Conservation (phyloP, 2,797 vertebrate genomes). For the Dicrostonyx torquatus region DNA sequence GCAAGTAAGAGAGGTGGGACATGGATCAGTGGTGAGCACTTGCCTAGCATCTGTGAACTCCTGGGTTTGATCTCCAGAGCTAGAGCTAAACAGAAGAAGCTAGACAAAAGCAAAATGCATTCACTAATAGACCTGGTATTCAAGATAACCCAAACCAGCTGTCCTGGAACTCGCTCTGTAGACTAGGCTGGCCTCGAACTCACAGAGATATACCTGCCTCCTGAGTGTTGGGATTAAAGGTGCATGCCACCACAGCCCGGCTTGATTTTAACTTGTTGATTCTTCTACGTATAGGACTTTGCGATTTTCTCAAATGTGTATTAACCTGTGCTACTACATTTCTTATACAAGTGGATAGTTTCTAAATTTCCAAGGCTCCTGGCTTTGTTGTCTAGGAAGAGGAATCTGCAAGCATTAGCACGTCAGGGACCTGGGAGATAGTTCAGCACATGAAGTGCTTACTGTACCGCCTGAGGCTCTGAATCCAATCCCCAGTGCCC, state of each 20-base stretch:
- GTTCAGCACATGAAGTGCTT: background rate
- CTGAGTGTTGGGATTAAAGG: too few species aligned
- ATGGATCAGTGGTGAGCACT: background rate
- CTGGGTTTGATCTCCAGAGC: background rate
- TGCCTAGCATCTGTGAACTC: background rate
- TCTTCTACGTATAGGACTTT: background rate
- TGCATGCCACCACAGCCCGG: background rate
- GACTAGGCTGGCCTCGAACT: too few species aligned
- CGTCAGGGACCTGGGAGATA: background rate
- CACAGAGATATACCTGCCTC: too few species aligned
- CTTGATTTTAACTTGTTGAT: background rate
- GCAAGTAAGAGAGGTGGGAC: background rate
- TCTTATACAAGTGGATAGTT: conserved; percentile 10
- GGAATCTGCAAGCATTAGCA: background rate
- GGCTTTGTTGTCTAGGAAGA: background rate
- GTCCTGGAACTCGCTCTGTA: too few species aligned
- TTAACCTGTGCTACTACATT: conserved; percentile 4
- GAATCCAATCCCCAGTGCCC: background rate
- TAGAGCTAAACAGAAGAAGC: background rate
- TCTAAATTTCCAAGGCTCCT: background rate
- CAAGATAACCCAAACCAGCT: conserved; percentile 33
- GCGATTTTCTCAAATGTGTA: background rate
- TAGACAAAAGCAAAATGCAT: background rate
- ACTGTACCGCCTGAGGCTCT: too few species aligned
- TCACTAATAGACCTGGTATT: conserved; percentile 2